Evolutionary conservation across 1,140 invertebrate genomes (phyloP).

Genomic region (Oncopodura yosiiana): DNA sequence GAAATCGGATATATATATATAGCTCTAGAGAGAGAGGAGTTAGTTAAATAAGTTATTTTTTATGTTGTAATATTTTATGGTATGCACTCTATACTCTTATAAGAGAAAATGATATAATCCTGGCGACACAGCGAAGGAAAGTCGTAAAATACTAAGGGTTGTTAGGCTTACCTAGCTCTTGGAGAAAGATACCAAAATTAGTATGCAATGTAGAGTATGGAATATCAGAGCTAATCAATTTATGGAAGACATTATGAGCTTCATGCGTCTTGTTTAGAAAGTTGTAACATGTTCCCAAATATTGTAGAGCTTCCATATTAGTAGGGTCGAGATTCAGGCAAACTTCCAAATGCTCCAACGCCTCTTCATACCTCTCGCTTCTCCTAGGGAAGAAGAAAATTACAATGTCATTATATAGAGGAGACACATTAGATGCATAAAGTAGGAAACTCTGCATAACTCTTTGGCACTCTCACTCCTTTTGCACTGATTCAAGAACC

Average conservation of each 20-base stretch:
- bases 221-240: constrained; percentile 29
- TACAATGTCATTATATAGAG: background rate
- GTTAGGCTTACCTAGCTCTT: constrained; percentile 28
- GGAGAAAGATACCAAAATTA: constrained; percentile 28
- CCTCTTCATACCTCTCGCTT: constrained; percentile 35
- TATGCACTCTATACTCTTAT: background rate
- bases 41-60: background rate
- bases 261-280: constrained; percentile 25
- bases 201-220: constrained; percentile 28
- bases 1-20: background rate
- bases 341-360: constrained; percentile 37
- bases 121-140: no score
- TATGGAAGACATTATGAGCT: constrained; percentile 29
- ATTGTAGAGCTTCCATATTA: constrained; percentile 33
- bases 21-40: background rate
- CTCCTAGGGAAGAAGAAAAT: no score
- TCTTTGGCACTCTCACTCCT: constrained; percentile 3
- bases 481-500: no score
- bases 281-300: constrained; percentile 28
- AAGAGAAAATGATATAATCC: background rate
- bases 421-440: background rate
- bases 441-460: background rate
- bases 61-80: background rate
- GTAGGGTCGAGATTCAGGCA: constrained; percentile 35
- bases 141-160: no score